Evolutionary conservation across 2,113 vertebrate genomes (phyloP).

Genomic region (Lycocorax pyrrhopterus): DNA sequence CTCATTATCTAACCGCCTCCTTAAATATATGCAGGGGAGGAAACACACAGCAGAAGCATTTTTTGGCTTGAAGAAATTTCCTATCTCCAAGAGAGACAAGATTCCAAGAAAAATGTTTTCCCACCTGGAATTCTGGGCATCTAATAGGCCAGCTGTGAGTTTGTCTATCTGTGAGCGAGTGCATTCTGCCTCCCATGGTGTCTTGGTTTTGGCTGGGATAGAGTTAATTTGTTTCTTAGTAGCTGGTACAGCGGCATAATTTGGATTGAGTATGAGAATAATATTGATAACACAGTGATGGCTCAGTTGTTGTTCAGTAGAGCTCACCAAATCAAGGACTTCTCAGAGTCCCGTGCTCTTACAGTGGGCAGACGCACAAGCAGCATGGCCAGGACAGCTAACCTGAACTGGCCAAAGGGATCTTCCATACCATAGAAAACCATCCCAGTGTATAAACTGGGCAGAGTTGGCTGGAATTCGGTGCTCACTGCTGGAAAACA

Average conservation of each 20-base stretch:
- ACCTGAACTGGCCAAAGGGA: background rate
- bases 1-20: background rate
- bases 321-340: background rate
- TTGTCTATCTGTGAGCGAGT: background rate
- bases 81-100: rapidly evolving
- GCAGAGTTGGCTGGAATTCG: background rate
- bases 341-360: background rate
- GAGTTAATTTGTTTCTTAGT: background rate
- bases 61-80: background rate
- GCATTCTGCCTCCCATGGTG: background rate
- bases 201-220: background rate
- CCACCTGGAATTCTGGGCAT: background rate
- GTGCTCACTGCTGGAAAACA: background rate
- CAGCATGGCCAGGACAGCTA: background rate
- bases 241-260: background rate
- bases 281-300: background rate
- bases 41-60: rapidly evolving
- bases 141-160: background rate
- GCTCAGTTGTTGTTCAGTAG: background rate
- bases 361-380: background rate
- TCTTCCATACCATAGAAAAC: background rate
- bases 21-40: rapidly evolving
- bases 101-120: background rate
- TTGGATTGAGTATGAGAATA: background rate
- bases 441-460: too few species aligned